Evolutionary conservation across 2,888 invertebrate species (phyloP).

Genomic region (Eledona agricola): DNA sequence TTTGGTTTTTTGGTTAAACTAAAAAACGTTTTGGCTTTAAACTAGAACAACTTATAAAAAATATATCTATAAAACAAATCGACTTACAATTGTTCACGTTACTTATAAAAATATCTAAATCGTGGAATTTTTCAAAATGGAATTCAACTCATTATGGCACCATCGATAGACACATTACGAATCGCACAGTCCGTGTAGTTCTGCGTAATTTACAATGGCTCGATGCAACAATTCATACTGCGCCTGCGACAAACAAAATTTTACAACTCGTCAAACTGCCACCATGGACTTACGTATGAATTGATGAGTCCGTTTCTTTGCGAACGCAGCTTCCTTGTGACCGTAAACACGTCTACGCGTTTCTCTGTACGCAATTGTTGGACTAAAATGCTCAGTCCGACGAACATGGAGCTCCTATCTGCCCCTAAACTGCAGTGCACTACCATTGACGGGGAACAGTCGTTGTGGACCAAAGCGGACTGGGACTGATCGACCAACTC

Average conservation of each 20-base stretch:
- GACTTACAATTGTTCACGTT: constrained; percentile 41
- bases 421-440: constrained; percentile 90
- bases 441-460: constrained; percentile 74
- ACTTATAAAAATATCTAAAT: constrained; percentile 55
- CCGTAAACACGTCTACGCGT: constrained; percentile 86
- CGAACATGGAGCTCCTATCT: constrained; percentile 89
- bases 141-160: constrained; percentile 51
- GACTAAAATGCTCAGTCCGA: constrained; percentile 85
- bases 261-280: constrained; percentile 4
- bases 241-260: constrained; percentile 69
- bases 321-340: constrained; percentile 82
- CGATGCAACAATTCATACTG: constrained; percentile 94
- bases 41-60: constrained; percentile 46
- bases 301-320: constrained; percentile 86
- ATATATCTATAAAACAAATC: constrained; percentile 48
- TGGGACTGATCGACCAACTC: constrained; percentile 84
- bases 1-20: constrained; percentile 35
- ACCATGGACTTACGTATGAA: constrained; percentile 74
- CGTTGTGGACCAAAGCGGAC: constrained; percentile 64
- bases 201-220: constrained; percentile 89
- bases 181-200: constrained; percentile 81
- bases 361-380: constrained; percentile 85
- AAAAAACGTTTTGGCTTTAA: constrained; percentile 47
- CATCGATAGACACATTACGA: constrained; percentile 49
- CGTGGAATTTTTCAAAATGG: constrained; percentile 51